These are phyloP conservation scores for Brenthis hecate DNA, from an alignment of 2,888 invertebrate genomes.

Conservation along the genomic window DNA sequence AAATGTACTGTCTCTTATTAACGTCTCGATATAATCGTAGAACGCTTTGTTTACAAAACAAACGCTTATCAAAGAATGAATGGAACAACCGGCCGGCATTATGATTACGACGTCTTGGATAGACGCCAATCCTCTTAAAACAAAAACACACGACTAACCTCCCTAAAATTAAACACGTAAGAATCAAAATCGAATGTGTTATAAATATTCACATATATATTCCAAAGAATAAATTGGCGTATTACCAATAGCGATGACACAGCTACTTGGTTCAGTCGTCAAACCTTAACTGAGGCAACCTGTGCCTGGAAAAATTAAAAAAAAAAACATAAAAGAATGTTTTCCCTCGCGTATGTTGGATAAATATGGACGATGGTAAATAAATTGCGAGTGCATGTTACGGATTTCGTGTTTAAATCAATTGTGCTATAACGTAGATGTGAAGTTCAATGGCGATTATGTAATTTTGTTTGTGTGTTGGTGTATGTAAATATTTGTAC, in stretches of 20 bases:
- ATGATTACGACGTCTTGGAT: slow-evolving; percentile 53
- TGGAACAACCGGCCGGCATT: slow-evolving; percentile 39
- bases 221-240: slow-evolving; percentile 51
- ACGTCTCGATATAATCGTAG: slow-evolving; percentile 52
- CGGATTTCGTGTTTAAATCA: slow-evolving; percentile 51
- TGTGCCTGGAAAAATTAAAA: slow-evolving; percentile 50
- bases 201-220: slow-evolving; percentile 20
- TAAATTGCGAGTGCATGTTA: slow-evolving; percentile 46
- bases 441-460: slow-evolving; percentile 68
- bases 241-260: slow-evolving; percentile 61
- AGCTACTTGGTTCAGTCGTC: slow-evolving; percentile 55
- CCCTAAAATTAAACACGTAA: not conserved
- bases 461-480: slow-evolving; percentile 55
- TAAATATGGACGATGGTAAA: slow-evolving; percentile 69
- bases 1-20: slow-evolving; percentile 39
- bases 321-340: slow-evolving; percentile 56
- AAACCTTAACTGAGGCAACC: slow-evolving; percentile 52
- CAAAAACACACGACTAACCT: slow-evolving; percentile 21
- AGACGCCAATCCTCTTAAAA: slow-evolving; percentile 54
- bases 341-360: slow-evolving; percentile 62
- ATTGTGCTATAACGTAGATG: slow-evolving; percentile 44
- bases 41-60: slow-evolving; percentile 73
- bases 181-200: slow-evolving; percentile 5
- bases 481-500: slow-evolving; percentile 19
- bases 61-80: slow-evolving; percentile 57